Percentiles rank a stretch among this genome's conserved stretches.
Conservation (phyloP, 2,888 invertebrate genomes). For the Microplitis deprimator region DNA sequence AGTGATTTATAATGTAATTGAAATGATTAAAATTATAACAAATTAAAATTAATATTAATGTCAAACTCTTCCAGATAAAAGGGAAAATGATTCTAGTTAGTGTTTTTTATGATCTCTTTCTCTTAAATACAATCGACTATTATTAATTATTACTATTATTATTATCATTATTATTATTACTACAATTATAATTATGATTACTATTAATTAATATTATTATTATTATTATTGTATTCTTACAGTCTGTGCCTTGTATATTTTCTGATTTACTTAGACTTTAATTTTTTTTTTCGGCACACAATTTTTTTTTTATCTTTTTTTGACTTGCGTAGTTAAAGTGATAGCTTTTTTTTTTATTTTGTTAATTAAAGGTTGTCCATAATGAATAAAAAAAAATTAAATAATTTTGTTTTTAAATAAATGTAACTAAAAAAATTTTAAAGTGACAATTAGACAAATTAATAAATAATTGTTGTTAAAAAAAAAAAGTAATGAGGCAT, state of each 20-base stretch:
- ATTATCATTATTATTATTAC: conserved; percentile 38
- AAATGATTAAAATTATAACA: conserved; percentile 22
- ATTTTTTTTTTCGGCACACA: conserved; percentile 51
- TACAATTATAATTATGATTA: background rate
- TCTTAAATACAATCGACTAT: conserved; percentile 55
- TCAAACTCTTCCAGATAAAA: conserved; percentile 61
- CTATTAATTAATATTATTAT: conserved; percentile 58
- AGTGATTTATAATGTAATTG: conserved; percentile 67
- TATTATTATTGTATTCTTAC: conserved; percentile 40
- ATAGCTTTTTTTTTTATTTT: conserved; percentile 57
- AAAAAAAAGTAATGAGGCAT: background rate
- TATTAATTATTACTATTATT: conserved; percentile 63
- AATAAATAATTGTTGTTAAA: background rate
- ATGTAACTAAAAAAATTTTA: conserved; percentile 44
- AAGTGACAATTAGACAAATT: conserved; percentile 22
- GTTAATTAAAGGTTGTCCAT: conserved; percentile 67
- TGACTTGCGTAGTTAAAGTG: conserved; percentile 58
- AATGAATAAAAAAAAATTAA: conserved; percentile 55
- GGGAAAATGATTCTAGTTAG: conserved; percentile 70
- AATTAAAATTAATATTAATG: conserved; percentile 44
- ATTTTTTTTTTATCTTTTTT: conserved; percentile 54
- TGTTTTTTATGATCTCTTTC: conserved; percentile 72
- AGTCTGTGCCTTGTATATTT: background rate
- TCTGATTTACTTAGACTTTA: conserved; percentile 20
- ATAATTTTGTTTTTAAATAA: conserved; percentile 47